Conservation (phyloP, 2,113 vertebrate species). For the Oreotragus oreotragus region DNA sequence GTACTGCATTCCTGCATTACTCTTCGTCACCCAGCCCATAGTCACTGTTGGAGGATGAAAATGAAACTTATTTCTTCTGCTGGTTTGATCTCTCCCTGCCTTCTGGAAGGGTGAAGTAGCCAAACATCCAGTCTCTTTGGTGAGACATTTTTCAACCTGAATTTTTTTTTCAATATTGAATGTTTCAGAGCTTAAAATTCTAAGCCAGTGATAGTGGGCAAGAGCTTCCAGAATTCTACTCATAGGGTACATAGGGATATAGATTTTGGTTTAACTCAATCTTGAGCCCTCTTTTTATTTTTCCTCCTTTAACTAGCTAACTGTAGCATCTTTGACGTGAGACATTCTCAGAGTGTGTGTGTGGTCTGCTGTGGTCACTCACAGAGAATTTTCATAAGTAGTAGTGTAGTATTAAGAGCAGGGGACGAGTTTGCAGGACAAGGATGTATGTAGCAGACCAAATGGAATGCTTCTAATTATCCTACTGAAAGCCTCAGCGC, state of each 20-base stretch:
- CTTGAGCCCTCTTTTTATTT: neutral
- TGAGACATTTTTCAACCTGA: neutral
- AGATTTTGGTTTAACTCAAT: neutral
- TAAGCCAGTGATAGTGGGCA: neutral
- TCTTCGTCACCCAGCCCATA: neutral
- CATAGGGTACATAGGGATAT: neutral
- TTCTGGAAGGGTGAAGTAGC: neutral
- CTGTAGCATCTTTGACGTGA: neutral
- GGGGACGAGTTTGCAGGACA: neutral
- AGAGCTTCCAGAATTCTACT: neutral
- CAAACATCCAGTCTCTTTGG: neutral
- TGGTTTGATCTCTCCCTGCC: neutral
- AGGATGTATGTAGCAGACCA: neutral
- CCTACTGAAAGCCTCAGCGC: neutral
- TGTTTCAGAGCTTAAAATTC: neutral
- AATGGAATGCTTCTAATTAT: slow-evolving; percentile 23
- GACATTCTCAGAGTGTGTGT: neutral
- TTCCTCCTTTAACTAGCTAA: neutral
- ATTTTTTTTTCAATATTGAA: neutral
- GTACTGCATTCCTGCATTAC: neutral
- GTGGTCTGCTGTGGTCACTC: neutral
- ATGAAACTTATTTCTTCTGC: neutral
- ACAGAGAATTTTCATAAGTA: neutral
- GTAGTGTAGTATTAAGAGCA: neutral
- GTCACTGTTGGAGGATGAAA: neutral